Conservation (phyloP, 1,140 invertebrate species). For the Nasonia longicornis region DNA sequence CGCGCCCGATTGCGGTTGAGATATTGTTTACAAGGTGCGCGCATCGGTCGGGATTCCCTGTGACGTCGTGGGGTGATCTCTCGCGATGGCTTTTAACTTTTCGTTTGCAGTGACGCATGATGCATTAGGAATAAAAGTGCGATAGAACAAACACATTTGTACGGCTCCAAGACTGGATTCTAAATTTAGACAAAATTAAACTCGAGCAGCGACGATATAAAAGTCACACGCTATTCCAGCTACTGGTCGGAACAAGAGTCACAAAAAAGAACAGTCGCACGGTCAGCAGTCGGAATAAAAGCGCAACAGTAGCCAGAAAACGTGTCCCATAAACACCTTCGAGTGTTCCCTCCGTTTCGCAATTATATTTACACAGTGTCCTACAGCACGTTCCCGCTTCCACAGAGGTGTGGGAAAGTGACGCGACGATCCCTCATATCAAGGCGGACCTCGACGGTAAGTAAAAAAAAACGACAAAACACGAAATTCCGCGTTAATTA, state of each 20-base stretch:
- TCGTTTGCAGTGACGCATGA: too few species aligned
- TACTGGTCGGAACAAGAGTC: too few species aligned
- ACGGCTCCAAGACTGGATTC: too few species aligned
- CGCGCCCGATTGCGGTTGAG: too few species aligned
- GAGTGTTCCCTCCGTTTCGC: neutral
- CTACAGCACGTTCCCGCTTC: neutral
- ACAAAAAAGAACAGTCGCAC: too few species aligned
- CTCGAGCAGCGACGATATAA: too few species aligned
- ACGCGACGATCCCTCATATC: neutral
- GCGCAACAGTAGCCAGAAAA: neutral
- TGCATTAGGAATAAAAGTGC: too few species aligned
- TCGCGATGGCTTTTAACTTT: too few species aligned
- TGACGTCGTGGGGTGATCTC: too few species aligned
- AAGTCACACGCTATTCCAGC: neutral
- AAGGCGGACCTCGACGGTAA: neutral
- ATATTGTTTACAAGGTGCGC: neutral
- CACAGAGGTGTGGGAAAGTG: constrained; percentile 1
- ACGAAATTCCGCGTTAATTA: constrained; percentile 28
- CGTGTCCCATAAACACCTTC: neutral
- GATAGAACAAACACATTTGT: too few species aligned
- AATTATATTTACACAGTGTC: neutral
- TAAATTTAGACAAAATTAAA: too few species aligned
- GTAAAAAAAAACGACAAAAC: neutral
- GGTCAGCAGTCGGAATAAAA: neutral
- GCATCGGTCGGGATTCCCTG: neutral